Base-by-base conservation (phyloP, 2,888 invertebrate species). In the Elysia crispata region DNA sequence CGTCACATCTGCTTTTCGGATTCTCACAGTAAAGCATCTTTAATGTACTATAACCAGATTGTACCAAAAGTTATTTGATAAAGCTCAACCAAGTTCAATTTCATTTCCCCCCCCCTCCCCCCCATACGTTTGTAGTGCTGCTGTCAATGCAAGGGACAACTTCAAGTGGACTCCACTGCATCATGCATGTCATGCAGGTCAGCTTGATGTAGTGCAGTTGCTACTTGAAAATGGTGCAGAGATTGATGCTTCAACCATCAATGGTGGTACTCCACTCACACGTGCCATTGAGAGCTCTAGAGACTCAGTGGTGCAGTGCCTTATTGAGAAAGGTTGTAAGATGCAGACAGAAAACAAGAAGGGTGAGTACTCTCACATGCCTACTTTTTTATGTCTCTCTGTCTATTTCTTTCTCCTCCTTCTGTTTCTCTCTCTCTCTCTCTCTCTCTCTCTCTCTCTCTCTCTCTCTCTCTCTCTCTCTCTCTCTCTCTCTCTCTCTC, bases 161-260 rank as follows among this genome's bases (percentile, higher is more conserved):
- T 92, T 92, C 84, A 91, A 92, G 79, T 92, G 92, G 92, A 92
- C 92, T 23, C 90, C 92, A 1, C 84, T 92, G 13, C 92, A 92
- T 80, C 91, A 92, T 83, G 92, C 92, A 3, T 91, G 91, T 81
- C 92, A 92, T 82, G 86, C 90, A 3, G 92, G 92, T 5, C 89
- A 90, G 81, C 81, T 90, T 60, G 91, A 92, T 76, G 87, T 92
- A 60, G 92, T 92, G 5, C 87, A 91, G 79, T 86, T 86, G 25
- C 85, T 92, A 64, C 83, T 92, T 54, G 88, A 90, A 1, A 79
- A 87, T 70, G 92, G 92, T 3, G 92, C 92, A 8, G 88, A 91
- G 72, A 83, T 92, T 8, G 91, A 92, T 79, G 90, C 91, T 5
- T 75, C 85, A 8, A 88, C 92, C 0, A 86, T 92, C 85, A 92